A percentile compares a stretch with the other conserved stretches of the same genome.
Evolutionary conservation across 2,797 vertebrate genomes (phyloP).

Genomic region (Channa striata): DNA sequence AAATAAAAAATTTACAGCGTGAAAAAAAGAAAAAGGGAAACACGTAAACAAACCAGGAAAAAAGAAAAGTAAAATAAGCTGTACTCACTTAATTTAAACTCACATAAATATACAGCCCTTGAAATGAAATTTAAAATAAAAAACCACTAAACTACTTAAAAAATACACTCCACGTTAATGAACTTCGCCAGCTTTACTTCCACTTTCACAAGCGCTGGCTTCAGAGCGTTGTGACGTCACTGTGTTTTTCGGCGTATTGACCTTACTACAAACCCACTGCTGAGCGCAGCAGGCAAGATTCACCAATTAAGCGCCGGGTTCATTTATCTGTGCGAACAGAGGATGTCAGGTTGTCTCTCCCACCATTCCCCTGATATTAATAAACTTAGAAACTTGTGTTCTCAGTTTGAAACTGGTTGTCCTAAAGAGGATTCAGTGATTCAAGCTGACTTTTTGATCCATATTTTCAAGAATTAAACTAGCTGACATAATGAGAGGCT

Average conservation of each 20-base stretch:
- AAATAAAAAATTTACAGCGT: too few relatives aligned
- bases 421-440: not conserved
- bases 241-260: constrained; percentile 24
- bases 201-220: constrained; percentile 23
- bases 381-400: not conserved
- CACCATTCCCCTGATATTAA: constrained; percentile 5
- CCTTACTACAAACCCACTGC: constrained; percentile 30
- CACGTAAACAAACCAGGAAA: constrained; percentile 16
- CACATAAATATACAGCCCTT: too few relatives aligned
- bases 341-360: not conserved
- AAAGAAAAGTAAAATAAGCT: too few relatives aligned
- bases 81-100: too few relatives aligned
- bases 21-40: not conserved
- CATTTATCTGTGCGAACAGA: too few relatives aligned
- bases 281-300: constrained; percentile 26
- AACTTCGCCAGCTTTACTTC: not conserved
- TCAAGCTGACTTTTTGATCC: too few relatives aligned
- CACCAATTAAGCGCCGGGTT: too few relatives aligned
- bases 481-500: too few relatives aligned
- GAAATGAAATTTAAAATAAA: too few relatives aligned
- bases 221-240: constrained; percentile 30
- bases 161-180: too few relatives aligned
- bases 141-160: too few relatives aligned
- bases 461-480: not conserved
- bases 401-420: constrained; percentile 1